Conservation (phyloP, 2,113 vertebrate genomes). For the Dipodomys merriami region DNA sequence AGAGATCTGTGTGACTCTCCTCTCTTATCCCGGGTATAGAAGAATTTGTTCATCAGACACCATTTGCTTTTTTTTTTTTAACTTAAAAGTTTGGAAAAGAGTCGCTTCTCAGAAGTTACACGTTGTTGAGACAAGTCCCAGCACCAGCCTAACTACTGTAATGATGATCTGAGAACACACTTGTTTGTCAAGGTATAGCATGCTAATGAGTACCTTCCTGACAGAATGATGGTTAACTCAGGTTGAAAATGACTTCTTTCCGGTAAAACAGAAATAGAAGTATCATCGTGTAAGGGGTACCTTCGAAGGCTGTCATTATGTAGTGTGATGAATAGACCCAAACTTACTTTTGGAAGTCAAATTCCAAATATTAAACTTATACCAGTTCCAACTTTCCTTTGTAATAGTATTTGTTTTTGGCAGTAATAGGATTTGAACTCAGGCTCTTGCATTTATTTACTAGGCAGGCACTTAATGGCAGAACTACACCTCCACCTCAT, state of each 20-base stretch:
- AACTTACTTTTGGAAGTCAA: neutral
- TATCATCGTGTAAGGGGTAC: neutral
- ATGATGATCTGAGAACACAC: neutral
- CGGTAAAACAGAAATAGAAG: neutral
- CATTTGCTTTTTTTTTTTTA: neutral
- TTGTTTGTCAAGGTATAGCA: neutral
- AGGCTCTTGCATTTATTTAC: too few relatives aligned
- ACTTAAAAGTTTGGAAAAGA: neutral
- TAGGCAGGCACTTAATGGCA: too few relatives aligned
- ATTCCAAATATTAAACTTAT: neutral
- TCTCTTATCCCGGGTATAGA: neutral
- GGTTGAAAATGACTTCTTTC: neutral
- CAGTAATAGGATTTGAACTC: too few relatives aligned
- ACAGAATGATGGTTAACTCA: conserved; percentile 14
- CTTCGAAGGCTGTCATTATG: neutral
- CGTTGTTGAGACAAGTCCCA: neutral
- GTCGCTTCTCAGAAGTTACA: neutral
- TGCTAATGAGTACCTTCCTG: neutral
- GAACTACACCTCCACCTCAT: too few relatives aligned
- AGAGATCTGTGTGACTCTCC: neutral
- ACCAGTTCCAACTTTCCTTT: neutral
- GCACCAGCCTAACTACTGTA: neutral
- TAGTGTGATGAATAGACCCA: neutral
- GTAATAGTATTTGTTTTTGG: too few relatives aligned
- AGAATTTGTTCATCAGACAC: neutral